phyloP scores from a whole-genome alignment of 2,113 vertebrate genomes.

The Pelecanus crispus region DNA sequence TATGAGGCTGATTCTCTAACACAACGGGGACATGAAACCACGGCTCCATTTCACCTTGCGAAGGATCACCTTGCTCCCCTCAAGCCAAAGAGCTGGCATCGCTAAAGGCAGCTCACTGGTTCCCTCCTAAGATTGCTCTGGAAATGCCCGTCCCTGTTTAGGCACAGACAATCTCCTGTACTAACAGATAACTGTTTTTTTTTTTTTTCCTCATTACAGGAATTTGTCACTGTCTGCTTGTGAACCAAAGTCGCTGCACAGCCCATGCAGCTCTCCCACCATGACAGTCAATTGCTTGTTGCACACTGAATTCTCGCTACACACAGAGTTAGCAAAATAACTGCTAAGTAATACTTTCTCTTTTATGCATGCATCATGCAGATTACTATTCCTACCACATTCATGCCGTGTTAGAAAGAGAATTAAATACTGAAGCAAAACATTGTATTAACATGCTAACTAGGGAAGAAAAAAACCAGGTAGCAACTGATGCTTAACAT shows the following conservation, averaged over 20 bases:
- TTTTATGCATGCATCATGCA: slow-evolving; percentile 53
- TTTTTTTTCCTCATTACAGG: not conserved
- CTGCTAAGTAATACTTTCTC: not conserved
- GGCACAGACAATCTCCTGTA: not conserved
- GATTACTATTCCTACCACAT: not conserved
- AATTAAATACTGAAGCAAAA: not conserved
- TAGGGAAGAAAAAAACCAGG: not conserved
- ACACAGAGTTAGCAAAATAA: not conserved
- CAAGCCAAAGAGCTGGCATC: not conserved
- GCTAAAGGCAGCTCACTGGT: not conserved
- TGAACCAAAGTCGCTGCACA: not conserved
- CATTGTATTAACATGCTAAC: slow-evolving; percentile 71
- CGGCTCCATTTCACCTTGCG: fast-evolving
- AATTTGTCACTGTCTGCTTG: not conserved
- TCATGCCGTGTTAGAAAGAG: slow-evolving; percentile 74
- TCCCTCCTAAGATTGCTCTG: not conserved
- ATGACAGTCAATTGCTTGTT: not conserved
- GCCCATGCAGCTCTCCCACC: not conserved
- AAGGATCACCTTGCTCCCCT: not conserved
- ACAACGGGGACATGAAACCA: not conserved
- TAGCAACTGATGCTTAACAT: not conserved
- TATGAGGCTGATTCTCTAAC: not conserved
- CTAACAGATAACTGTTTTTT: not conserved
- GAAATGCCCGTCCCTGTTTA: not conserved
- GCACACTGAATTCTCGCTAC: not conserved